Evolutionary conservation across 2,797 vertebrate genomes (phyloP), one percentile per base, ranked within the genome.

Genomic region (Rhodeus uyekii): DNA sequence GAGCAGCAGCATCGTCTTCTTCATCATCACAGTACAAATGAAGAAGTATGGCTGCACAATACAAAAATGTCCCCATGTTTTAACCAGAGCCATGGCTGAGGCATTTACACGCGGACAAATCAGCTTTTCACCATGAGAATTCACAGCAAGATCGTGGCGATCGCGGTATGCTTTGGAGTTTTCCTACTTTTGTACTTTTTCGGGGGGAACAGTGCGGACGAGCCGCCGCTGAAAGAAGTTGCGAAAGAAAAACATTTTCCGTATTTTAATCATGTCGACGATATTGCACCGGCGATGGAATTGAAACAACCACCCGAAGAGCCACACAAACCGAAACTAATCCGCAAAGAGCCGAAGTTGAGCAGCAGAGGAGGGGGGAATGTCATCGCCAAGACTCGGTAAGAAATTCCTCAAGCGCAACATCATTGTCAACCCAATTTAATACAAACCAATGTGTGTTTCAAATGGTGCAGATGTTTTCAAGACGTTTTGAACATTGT

Each of bases 181-280:
- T 94, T 95, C 71, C 86, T 96, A 93, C 93, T 96, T 93, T 88
- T 95, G 84, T 95, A 95, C 93, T 95, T 95, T 91, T 93, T 90
- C 78, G 93, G 93, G 88, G 92, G 93, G 58, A 94, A 92, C 78
- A 84, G 88, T 80, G 92, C 89, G 84, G 93, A 93, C 81, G 93
- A 93, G 77, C 92, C 92, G 67, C 91, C 88, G 86, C 65, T 90
- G 73, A 89, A 67, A 88, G 88, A 90, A 92, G 92, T 92, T 92
- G 85, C 36, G 8, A 83, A 87, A 68, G 46, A 87, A 22, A 89
- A 89, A 80, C 89, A 87, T 76, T 78, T 87, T 7, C 86, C 87
- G 53, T 69, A 87, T 69, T 84, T 86, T 8, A 55, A 82, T 1
- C 78, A 84, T 78, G 76, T 78, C 34, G 36, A 82, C 19, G 90